Evolutionary conservation across 2,888 invertebrate species (phyloP).

Genomic region (Lamellibrachia columna): DNA sequence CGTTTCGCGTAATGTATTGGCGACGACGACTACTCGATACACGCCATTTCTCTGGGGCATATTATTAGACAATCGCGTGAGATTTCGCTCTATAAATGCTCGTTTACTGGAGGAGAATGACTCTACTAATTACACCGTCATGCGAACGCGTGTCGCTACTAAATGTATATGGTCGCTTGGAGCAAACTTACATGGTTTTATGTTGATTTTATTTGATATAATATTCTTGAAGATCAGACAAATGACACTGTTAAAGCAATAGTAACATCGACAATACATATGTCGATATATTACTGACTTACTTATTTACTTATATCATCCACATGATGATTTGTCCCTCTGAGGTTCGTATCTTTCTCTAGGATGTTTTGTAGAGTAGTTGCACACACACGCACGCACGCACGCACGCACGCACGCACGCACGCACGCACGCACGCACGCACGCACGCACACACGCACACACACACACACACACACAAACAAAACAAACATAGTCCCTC

Average conservation of each 20-base stretch:
- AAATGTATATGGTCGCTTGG: neutral
- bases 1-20: neutral
- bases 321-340: no score
- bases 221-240: neutral
- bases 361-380: no score
- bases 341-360: no score
- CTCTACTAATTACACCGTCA: neutral
- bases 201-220: neutral
- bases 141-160: neutral
- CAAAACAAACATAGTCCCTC: no score
- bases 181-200: neutral
- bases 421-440: no score
- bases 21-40: neutral
- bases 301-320: no score
- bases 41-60: neutral
- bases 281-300: no score
- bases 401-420: no score
- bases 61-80: neutral
- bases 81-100: neutral
- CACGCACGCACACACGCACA: no score
- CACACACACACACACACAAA: no score
- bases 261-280: neutral
- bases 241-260: neutral
- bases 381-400: no score
- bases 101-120: neutral